Percentiles rank a stretch among this genome's conserved stretches.
These are phyloP conservation scores for Calliphora vomitoria DNA, from an alignment of 2,888 invertebrate genomes.

Conservation along the genomic window DNA sequence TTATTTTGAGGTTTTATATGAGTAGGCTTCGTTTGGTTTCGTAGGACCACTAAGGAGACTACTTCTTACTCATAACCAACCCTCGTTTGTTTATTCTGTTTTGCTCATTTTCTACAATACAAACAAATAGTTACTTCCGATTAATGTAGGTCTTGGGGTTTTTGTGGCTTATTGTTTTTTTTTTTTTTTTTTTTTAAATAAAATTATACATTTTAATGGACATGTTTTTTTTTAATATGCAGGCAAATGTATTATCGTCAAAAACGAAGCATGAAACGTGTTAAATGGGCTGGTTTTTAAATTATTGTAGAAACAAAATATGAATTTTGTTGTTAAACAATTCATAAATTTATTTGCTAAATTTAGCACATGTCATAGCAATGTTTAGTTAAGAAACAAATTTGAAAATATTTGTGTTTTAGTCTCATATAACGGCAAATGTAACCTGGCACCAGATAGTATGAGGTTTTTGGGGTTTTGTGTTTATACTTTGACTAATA, in stretches of 20 bases:
- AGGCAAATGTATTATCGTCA: neutral
- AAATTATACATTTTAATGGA: neutral
- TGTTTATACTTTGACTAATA: neutral
- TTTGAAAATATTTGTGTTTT: neutral
- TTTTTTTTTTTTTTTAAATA: neutral
- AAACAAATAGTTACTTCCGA: slow-evolving; percentile 44
- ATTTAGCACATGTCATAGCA: neutral
- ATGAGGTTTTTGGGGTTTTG: neutral
- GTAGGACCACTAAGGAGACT: too few species aligned
- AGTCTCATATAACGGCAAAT: neutral
- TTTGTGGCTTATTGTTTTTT: slow-evolving; percentile 28
- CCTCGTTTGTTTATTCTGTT: slow-evolving; percentile 5
- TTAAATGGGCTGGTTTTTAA: neutral
- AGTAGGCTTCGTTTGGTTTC: neutral
- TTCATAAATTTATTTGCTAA: neutral
- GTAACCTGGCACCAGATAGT: neutral
- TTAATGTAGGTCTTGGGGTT: slow-evolving; percentile 50
- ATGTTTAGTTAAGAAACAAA: neutral
- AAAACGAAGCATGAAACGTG: slow-evolving; percentile 28
- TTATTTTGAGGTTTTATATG: too few species aligned
- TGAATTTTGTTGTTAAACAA: too few species aligned
- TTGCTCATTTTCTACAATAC: neutral
- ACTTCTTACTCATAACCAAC: too few species aligned
- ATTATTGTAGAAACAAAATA: neutral
- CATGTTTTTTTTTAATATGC: neutral